Conservation (phyloP, 1,140 invertebrate genomes). For the Sitobion miscanthi region DNA sequence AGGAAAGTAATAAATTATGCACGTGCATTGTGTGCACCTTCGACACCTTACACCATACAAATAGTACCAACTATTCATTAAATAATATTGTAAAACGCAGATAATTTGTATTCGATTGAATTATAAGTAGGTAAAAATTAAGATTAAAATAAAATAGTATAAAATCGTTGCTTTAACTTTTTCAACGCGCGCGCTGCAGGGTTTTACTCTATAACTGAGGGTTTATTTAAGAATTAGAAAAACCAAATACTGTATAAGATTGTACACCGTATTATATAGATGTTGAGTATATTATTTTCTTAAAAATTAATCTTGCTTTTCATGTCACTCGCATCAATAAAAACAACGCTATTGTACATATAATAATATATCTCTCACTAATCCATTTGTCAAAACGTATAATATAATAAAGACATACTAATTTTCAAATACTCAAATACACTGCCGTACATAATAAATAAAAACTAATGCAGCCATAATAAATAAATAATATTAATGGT, state of each 20-base stretch:
- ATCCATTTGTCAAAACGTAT: constrained; percentile 28
- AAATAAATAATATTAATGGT: constrained; percentile 10
- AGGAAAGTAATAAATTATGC: background rate
- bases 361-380: background rate
- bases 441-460: background rate
- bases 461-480: background rate
- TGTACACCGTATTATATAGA: background rate
- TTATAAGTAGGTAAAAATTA: background rate
- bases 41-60: background rate
- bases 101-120: background rate
- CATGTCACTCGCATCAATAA: constrained; percentile 7
- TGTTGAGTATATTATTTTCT: background rate
- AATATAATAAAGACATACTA: constrained; percentile 32
- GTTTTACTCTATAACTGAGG: background rate
- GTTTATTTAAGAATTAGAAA: background rate
- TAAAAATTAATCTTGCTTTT: constrained; percentile 37
- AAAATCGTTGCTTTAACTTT: background rate
- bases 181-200: background rate
- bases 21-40: background rate
- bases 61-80: background rate
- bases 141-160: background rate
- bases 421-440: constrained; percentile 1
- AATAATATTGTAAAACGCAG: background rate
- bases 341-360: background rate
- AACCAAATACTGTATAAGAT: background rate